These are phyloP conservation scores for Etheostoma perlongum DNA, from an alignment of 2,797 vertebrate genomes.

Conservation along the genomic window DNA sequence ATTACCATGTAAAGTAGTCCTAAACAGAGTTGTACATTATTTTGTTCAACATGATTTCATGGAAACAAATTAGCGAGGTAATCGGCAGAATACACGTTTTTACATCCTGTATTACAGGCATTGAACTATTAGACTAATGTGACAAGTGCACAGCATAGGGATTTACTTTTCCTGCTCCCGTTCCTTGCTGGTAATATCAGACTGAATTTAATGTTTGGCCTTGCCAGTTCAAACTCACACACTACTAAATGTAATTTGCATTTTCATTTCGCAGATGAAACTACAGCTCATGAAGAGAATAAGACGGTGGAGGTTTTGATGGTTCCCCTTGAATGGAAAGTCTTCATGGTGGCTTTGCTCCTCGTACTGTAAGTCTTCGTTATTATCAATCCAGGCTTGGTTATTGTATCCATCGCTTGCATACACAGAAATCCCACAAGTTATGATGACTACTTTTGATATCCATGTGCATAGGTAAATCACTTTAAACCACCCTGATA, in stretches of 20 bases:
- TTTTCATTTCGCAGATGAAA: slow-evolving; percentile 84
- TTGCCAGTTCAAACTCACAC: slow-evolving; percentile 74
- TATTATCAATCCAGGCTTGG: slow-evolving; percentile 43
- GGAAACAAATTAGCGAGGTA: slow-evolving; percentile 42
- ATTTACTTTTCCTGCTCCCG: slow-evolving; percentile 50
- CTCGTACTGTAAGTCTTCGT: slow-evolving; percentile 58
- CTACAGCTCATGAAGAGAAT: slow-evolving; percentile 69
- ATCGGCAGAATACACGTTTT: slow-evolving; percentile 63
- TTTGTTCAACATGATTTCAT: slow-evolving; percentile 47
- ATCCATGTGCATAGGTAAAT: slow-evolving; percentile 44
- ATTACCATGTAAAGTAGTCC: slow-evolving; percentile 41
- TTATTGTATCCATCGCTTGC: slow-evolving; percentile 44
- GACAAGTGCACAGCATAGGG: slow-evolving; percentile 45
- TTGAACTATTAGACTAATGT: slow-evolving; percentile 51
- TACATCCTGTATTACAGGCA: slow-evolving; percentile 47
- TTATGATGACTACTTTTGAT: slow-evolving; percentile 38
- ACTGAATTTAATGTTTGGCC: slow-evolving; percentile 81
- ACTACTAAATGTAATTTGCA: slow-evolving; percentile 79
- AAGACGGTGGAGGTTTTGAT: slow-evolving; percentile 60
- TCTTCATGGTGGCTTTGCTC: slow-evolving; percentile 70
- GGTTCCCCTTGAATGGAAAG: slow-evolving; percentile 63
- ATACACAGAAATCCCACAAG: slow-evolving; percentile 35
- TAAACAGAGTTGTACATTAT: slow-evolving; percentile 42
- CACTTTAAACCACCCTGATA: background rate
- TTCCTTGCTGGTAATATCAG: slow-evolving; percentile 72